phyloP scores from a whole-genome alignment of 37 sponge, comb jelly and placozoan species.

The Spongia lamella region DNA sequence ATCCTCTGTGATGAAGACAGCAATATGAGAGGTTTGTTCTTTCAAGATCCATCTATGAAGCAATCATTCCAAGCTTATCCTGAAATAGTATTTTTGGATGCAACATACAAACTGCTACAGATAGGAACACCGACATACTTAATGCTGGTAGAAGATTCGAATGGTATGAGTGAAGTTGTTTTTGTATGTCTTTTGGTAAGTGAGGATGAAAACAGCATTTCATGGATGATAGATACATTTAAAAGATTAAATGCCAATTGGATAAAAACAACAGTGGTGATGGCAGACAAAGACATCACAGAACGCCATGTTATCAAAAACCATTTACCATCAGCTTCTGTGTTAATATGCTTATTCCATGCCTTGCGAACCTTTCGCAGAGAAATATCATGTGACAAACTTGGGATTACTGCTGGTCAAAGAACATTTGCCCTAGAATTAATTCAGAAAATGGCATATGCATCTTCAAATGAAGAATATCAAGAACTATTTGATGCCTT shows the following conservation, averaged over 20 bases:
- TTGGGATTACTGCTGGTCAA: constrained; percentile 47
- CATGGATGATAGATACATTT: constrained; percentile 48
- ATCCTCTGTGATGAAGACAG: constrained; percentile 23
- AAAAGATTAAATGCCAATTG: constrained; percentile 35
- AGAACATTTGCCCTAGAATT: constrained; percentile 29
- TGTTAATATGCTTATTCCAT: constrained; percentile 68
- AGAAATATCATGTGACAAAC: constrained; percentile 63
- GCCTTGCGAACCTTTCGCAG: constrained; percentile 30
- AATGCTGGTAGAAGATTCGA: constrained; percentile 40
- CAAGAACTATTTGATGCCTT: constrained; percentile 11
- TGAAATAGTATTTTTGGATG: constrained; percentile 42
- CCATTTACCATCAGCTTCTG: constrained; percentile 24
- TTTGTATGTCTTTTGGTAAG: constrained; percentile 14
- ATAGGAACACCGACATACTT: constrained; percentile 36
- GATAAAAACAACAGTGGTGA: constrained; percentile 17
- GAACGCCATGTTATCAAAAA: constrained; percentile 38
- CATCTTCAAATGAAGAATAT: constrained; percentile 42
- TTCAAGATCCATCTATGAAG: constrained; percentile 27
- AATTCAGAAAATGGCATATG: constrained; percentile 55
- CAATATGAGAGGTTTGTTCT: constrained; percentile 13
- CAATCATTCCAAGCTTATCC: constrained; percentile 34
- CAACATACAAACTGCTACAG: constrained; percentile 52
- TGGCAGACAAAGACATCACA: constrained; percentile 66
- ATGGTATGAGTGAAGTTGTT: constrained; percentile 68
- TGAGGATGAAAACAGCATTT: constrained; percentile 24